phyloP scores from a whole-genome alignment of 2,113 vertebrate genomes.

The Larimichthys polyactis region DNA sequence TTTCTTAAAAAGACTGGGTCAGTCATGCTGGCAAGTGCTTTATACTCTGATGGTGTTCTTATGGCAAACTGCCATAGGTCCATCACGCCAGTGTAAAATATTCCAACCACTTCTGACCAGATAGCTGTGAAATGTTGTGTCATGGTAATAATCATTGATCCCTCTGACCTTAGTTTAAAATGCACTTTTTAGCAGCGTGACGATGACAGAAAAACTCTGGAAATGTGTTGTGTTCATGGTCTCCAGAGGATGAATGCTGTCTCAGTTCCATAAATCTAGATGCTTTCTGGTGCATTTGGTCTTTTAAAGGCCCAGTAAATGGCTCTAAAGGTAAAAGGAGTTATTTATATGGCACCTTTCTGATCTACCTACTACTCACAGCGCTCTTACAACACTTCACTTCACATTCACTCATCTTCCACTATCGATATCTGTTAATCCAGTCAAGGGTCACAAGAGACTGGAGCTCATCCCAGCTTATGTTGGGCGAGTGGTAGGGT shows the following conservation, averaged over 20 bases:
- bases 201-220: background rate
- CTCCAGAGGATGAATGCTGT: background rate
- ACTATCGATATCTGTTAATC: background rate
- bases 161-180: background rate
- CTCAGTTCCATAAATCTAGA: background rate
- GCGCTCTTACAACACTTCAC: too few relatives aligned
- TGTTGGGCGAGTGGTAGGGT: background rate
- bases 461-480: background rate
- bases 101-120: background rate
- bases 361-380: too few relatives aligned
- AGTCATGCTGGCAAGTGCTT: background rate
- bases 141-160: background rate
- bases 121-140: background rate
- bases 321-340: too few relatives aligned
- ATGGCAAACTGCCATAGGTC: constrained; percentile 8
- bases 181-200: background rate
- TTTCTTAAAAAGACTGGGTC: background rate
- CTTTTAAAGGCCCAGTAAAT: background rate
- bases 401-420: background rate
- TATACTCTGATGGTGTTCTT: background rate
- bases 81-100: background rate
- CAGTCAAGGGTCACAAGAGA: background rate
- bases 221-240: background rate
- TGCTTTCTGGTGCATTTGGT: background rate
- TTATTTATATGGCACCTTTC: too few relatives aligned